Conservation (phyloP, 2,888 invertebrate genomes). For the Molorchus minor region DNA sequence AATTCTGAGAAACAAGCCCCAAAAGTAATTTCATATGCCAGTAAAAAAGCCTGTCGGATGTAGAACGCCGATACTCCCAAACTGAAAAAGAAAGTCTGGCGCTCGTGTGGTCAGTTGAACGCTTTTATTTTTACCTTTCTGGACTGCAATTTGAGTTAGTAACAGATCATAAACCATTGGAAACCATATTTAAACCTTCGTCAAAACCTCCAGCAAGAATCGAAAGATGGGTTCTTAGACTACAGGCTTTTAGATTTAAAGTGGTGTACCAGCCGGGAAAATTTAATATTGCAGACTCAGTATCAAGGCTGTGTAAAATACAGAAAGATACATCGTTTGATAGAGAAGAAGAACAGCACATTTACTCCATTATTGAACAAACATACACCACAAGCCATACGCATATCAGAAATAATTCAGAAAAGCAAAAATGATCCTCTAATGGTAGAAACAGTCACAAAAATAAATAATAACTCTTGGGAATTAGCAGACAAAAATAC, state of each 20-base stretch:
- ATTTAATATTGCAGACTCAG: constrained; percentile 41
- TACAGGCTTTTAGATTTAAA: too few relatives aligned
- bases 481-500: constrained; percentile 17
- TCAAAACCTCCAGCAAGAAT: too few relatives aligned
- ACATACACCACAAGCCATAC: constrained; percentile 9
- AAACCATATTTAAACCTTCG: too few relatives aligned
- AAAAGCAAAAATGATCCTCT: constrained; percentile 11
- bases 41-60: constrained; percentile 27
- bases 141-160: too few relatives aligned
- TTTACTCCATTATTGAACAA: constrained; percentile 14
- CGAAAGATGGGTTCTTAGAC: too few relatives aligned
- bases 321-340: constrained; percentile 7
- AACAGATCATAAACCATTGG: too few relatives aligned
- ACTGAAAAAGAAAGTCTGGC: too few relatives aligned
- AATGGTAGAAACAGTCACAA: background rate
- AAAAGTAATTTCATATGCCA: constrained; percentile 29
- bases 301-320: constrained; percentile 38
- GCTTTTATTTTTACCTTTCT: constrained; percentile 52
- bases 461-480: constrained; percentile 12
- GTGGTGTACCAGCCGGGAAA: constrained; percentile 41
- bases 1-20: constrained; percentile 11
- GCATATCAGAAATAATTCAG: constrained; percentile 4
- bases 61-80: constrained; percentile 44
- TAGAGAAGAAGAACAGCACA: constrained; percentile 10
- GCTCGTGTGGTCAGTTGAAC: constrained; percentile 54